Evolutionary conservation across 92 coral and sea anemone genomes (phyloP), one percentile per base, ranked within the genome.

Genomic region (Umimayanthus chanpuru): DNA sequence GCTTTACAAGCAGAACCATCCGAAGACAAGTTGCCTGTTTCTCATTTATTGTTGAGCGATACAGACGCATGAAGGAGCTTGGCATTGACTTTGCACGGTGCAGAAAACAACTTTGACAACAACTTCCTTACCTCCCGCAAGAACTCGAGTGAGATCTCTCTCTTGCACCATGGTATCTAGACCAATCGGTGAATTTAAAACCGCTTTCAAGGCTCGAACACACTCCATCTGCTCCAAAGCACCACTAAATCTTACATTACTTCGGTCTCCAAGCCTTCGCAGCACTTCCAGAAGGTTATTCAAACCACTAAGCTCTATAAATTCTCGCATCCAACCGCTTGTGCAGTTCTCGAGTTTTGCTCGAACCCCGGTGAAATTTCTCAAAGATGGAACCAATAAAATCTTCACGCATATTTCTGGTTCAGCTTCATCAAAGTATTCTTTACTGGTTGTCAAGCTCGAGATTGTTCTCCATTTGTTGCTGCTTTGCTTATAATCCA

Each of bases 181-280:
- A 38, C 98, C 98, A 76, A 80, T 87, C 7, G 93, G 81, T 0
- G 98, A 94, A 86, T 94, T 96, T 88, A 96, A 88, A 4, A 94
- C 98, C 9, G 96, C 96, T 82, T 96, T 96, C 61, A 96, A 94
- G 65, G 98, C 92, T 15, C 95, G 89, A 1, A 94, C 93, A 30
- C 98, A 95, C 82, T 96, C 98, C 26, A 94, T 70, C 40, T 92
- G 95, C 9, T 90, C 95, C 26, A 94, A 67, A 32, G 96, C 94
- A 30, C 85, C 94, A 16, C 91, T 79, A 53, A 96, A 93, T 23
- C 88, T 73, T 26, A 76, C 89, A 23, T 84, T 53, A 26, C 73
- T 83, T 7, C 84, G 61, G n/a, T 85, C 88, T 23, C 94, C 88
- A 20, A 94, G 82, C 77, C 89, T 55, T 50, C 92, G 82, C 55